Conservation (phyloP, 1,140 invertebrate species). For the Drosophila eugracilis region DNA sequence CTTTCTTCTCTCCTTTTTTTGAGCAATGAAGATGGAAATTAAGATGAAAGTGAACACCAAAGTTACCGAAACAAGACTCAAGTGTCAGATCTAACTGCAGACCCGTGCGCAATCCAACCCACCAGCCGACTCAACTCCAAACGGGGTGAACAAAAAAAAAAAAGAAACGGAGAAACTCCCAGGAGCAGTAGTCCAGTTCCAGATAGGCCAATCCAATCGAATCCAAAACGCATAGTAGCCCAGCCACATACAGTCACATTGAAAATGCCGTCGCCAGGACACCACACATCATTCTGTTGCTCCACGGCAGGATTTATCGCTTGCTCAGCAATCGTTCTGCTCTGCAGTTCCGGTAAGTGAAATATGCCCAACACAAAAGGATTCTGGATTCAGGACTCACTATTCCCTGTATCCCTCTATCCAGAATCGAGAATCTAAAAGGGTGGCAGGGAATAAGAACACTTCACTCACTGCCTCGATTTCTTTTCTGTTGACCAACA, state of each 20-base stretch:
- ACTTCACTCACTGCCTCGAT: conserved; percentile 28
- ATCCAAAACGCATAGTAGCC: conserved; percentile 8
- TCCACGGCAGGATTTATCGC: conserved; percentile 82
- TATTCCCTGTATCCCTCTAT: no score
- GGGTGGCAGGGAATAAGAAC: neutral
- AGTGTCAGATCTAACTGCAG: conserved; percentile 52
- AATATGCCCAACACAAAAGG: conserved; percentile 67
- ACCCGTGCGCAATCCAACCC: conserved; percentile 44
- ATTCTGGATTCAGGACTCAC: conserved; percentile 11
- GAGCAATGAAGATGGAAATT: conserved; percentile 53
- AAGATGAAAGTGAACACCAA: conserved; percentile 31
- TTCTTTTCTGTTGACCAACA: conserved; percentile 17
- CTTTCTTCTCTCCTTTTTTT: no score
- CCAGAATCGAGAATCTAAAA: neutral
- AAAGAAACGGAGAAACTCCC: neutral
- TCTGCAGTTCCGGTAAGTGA: conserved; percentile 85
- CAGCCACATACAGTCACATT: conserved; percentile 10
- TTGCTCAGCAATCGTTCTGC: conserved; percentile 85
- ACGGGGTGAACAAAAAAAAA: neutral
- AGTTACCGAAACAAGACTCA: conserved; percentile 24
- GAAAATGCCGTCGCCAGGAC: conserved; percentile 69
- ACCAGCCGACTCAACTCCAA: conserved; percentile 1
- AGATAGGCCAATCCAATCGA: neutral
- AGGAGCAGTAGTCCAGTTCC: conserved; percentile 1
- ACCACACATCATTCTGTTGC: conserved; percentile 72